Base-by-base conservation (phyloP, 2,888 invertebrate species). In the Drosophila subsilvestris region DNA sequence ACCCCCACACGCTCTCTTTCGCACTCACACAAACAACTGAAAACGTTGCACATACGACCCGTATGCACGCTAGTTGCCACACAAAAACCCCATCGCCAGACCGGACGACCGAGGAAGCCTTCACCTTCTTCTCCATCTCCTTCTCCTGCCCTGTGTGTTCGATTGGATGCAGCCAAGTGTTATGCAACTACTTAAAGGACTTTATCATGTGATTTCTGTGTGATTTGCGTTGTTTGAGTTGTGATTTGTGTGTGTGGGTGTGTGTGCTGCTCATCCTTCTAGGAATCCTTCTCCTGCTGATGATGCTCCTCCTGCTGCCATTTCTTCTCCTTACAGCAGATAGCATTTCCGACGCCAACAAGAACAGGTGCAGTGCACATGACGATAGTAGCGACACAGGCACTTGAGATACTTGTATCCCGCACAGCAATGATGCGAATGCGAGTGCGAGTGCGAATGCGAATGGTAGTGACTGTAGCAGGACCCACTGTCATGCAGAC, bases 21-120 rank as follows among this genome's bases (percentile, higher is more conserved):
- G 37, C 32, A 42, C 42, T 65, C 75, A 80, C 67, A 53, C 78
- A 66, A 59, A 66, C 85, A 86, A 83, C 87, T 86, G 29, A 88
- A 85, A 83, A 82, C 85, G 85, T 85, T 82, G 78, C 83, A 86
- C 88, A 88, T 85, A 85, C 85, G 86, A 75, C 63, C 63, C 63
- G 88, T 85, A 85, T 88, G 85, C 86, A 85, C 85, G 85, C 88
- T 88, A 85, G 85, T 88, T 85, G 88, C 75, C 73, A 37, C 37
- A 37, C 37, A 37, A 37, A 37, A 37, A 37, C 14, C 37, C 37
- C 14, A 37, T n/a, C n/a, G 37, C 14, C 37, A 37, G 10, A 29
- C 10, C 29, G 10, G 10, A 29, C 37, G 37, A 37, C 14, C n/a
- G 37, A 9, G 9, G 27, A 37, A 6, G 37, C 37, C 37, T 65